A percentile compares a stretch with the other conserved stretches of the same genome.
These are phyloP conservation scores for Pocillopora meandrina DNA, from an alignment of 92 coral and sea anemone species.

Conservation along the genomic window DNA sequence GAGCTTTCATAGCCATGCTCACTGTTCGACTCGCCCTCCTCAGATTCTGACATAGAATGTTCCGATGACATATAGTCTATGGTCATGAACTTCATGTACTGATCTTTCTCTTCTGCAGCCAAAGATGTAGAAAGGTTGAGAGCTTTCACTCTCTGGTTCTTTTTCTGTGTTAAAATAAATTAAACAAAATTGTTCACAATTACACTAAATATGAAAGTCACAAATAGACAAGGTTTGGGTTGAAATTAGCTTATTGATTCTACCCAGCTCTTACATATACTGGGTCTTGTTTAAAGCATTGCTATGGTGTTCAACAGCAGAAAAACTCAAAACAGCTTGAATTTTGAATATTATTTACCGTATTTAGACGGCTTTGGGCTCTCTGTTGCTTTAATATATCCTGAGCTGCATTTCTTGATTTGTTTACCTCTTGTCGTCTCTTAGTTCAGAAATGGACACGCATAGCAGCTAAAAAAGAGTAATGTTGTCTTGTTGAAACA, in stretches of 20 bases:
- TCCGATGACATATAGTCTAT: conserved; percentile 24
- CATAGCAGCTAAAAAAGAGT: conserved; percentile 38
- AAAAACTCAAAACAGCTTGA: not conserved
- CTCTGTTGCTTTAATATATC: conserved; percentile 39
- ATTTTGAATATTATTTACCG: not conserved
- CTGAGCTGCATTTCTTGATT: conserved; percentile 9
- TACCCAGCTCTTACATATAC: not conserved
- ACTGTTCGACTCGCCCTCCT: not conserved
- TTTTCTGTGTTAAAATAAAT: conserved; percentile 15
- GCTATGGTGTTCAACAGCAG: not conserved
- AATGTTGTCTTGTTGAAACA: not conserved
- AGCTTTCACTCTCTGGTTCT: conserved; percentile 16
- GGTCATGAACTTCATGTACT: not conserved
- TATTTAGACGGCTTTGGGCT: conserved; percentile 24
- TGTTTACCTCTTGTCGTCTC: conserved; percentile 14
- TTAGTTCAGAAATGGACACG: conserved; percentile 41
- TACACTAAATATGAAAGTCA: not conserved
- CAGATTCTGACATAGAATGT: conserved; percentile 1
- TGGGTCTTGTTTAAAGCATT: not conserved
- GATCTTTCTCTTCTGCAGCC: conserved; percentile 2
- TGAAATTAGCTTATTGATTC: not conserved
- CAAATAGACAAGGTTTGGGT: not conserved
- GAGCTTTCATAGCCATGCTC: conserved; percentile 6
- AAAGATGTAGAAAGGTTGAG: conserved; percentile 6
- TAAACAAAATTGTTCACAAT: not conserved